Conservation (phyloP, 2,113 vertebrate genomes). For the Peromyscus californicus region DNA sequence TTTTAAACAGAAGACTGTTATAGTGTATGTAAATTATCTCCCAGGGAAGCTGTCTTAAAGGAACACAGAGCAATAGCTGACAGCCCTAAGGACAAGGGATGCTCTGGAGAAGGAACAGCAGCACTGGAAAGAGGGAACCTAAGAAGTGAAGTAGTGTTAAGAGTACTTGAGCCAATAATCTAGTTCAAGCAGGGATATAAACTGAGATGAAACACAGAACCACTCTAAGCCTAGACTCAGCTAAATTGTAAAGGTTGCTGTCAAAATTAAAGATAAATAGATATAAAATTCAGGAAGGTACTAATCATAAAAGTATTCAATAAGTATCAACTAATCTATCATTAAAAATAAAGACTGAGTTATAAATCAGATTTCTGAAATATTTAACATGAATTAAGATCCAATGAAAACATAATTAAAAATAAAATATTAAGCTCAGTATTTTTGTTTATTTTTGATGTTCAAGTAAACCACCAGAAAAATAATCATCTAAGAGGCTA, state of each 20-base stretch:
- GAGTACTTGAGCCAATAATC: neutral
- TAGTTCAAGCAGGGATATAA: neutral
- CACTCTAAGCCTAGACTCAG: neutral
- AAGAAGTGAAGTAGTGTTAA: neutral
- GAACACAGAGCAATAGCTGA: neutral
- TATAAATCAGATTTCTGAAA: neutral
- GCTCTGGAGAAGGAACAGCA: neutral
- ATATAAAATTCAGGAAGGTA: slow-evolving; percentile 17
- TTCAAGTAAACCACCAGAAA: slow-evolving; percentile 49
- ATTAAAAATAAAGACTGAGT: slow-evolving; percentile 44
- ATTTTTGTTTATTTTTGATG: slow-evolving; percentile 55
- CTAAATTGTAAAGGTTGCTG: neutral
- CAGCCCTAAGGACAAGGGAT: neutral
- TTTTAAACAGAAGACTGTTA: slow-evolving; percentile 54
- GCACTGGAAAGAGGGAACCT: neutral
- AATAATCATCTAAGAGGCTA: neutral
- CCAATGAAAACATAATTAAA: slow-evolving; percentile 55
- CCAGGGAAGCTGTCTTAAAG: slow-evolving; percentile 41
- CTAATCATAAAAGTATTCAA: neutral
- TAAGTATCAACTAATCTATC: slow-evolving; percentile 20
- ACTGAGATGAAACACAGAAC: neutral
- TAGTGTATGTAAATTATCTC: neutral
- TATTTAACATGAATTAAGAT: slow-evolving; percentile 47
- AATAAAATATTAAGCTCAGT: slow-evolving; percentile 47
- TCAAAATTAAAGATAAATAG: neutral